These are phyloP conservation scores for Orius laevigatus DNA, from an alignment of 1,140 invertebrate species.

Conservation along the genomic window DNA sequence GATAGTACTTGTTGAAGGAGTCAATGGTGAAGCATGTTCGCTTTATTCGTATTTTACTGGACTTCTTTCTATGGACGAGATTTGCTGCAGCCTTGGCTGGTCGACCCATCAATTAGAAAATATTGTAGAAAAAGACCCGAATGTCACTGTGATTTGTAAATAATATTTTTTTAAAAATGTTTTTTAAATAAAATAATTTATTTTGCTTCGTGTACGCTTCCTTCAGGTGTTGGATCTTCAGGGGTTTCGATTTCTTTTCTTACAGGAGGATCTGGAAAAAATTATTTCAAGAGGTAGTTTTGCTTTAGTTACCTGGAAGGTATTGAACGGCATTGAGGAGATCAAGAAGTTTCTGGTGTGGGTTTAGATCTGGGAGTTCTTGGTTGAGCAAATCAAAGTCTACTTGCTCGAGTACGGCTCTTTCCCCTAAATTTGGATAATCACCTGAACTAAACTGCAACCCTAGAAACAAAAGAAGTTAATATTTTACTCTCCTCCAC, in stretches of 20 bases:
- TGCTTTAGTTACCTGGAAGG: too few relatives aligned
- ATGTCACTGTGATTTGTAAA: slow-evolving; percentile 70
- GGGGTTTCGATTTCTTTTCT: too few relatives aligned
- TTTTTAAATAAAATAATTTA: too few relatives aligned
- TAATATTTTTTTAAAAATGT: background rate
- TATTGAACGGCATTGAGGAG: too few relatives aligned
- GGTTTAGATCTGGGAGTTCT: too few relatives aligned
- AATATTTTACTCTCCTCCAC: too few relatives aligned
- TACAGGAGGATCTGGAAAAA: too few relatives aligned
- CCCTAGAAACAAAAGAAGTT: too few relatives aligned
- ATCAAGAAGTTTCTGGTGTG: too few relatives aligned
- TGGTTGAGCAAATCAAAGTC: slow-evolving; percentile 3
- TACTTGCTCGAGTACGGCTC: background rate
- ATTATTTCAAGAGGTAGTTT: too few relatives aligned
- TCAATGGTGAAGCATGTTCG: slow-evolving; percentile 25
- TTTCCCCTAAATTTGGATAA: slow-evolving; percentile 4
- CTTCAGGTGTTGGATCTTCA: too few relatives aligned
- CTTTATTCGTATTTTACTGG: slow-evolving; percentile 49
- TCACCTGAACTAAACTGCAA: background rate
- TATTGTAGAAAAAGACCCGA: slow-evolving; percentile 69
- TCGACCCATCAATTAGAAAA: slow-evolving; percentile 66
- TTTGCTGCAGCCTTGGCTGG: slow-evolving; percentile 73
- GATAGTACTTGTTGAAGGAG: slow-evolving; percentile 33
- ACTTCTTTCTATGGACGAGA: slow-evolving; percentile 65
- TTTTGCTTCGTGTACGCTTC: too few relatives aligned